Percentiles rank a stretch among this genome's conserved stretches.
Evolutionary conservation across 2,113 vertebrate species (phyloP).

Genomic region (Vulpes ferrilata): DNA sequence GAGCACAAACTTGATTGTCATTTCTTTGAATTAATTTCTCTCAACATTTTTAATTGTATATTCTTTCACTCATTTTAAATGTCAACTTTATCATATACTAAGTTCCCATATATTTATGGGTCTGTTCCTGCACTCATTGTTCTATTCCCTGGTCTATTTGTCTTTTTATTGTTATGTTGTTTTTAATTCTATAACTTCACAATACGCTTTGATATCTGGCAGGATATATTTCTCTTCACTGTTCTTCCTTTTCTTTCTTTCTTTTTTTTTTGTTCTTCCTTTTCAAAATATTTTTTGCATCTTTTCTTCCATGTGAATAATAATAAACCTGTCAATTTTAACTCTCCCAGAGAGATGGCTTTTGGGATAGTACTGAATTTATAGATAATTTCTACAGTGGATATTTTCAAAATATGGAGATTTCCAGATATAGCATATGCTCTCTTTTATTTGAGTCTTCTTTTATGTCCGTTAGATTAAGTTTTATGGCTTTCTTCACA

Average conservation of each 20-base stretch:
- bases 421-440: neutral
- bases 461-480: neutral
- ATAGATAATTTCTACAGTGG: neutral
- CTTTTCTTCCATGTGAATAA: neutral
- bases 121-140: neutral
- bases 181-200: neutral
- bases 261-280: neutral
- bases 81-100: neutral
- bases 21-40: neutral
- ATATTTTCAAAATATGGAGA: neutral
- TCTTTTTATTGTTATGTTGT: neutral
- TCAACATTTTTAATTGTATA: neutral
- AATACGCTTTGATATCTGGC: neutral
- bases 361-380: neutral
- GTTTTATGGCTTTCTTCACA: neutral
- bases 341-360: neutral
- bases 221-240: neutral
- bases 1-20: neutral
- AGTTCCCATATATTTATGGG: neutral
- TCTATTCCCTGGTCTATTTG: neutral
- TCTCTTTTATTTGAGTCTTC: neutral
- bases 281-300: neutral
- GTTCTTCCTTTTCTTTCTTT: neutral
- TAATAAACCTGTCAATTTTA: neutral
- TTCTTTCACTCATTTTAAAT: neutral